Percentiles rank a stretch among this genome's conserved stretches.
phyloP scores from a whole-genome alignment of 2,888 invertebrate species.

The Nasonovia ribisnigri region DNA sequence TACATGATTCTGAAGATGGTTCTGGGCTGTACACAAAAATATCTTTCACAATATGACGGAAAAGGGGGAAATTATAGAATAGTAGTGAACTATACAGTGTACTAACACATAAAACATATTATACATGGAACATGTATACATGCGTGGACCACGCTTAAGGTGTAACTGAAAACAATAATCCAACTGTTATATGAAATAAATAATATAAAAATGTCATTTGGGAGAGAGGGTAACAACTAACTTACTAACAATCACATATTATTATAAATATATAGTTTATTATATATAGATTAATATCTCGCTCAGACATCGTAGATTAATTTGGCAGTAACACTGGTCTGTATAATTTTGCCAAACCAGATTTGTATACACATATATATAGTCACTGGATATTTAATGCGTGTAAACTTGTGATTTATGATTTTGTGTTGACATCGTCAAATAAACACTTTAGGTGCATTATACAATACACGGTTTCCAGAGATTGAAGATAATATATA shows the following conservation, averaged over 20 bases:
- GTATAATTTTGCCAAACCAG: constrained; percentile 36
- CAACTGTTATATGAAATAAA: constrained; percentile 48
- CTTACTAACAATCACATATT: background rate
- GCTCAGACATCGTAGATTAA: constrained; percentile 9
- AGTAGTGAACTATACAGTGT: background rate
- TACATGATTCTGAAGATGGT: constrained; percentile 32
- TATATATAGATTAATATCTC: constrained; percentile 43
- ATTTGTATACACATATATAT: background rate
- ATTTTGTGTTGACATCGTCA: constrained; percentile 45
- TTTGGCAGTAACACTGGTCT: constrained; percentile 22
- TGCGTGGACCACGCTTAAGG: constrained; percentile 40
- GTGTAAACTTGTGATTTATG: constrained; percentile 33
- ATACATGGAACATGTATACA: background rate
- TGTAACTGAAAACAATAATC: constrained; percentile 51
- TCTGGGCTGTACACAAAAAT: constrained; percentile 20
- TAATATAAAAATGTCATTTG: constrained; percentile 52
- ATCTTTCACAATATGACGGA: background rate
- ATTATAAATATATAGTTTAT: constrained; percentile 8
- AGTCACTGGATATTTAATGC: background rate
- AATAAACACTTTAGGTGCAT: constrained; percentile 33
- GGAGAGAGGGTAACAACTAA: background rate
- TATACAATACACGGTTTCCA: constrained; percentile 30
- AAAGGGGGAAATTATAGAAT: constrained; percentile 40
- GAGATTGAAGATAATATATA: constrained; percentile 43
- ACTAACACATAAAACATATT: background rate